Percentiles rank a stretch among this genome's conserved stretches.
These are phyloP conservation scores for Hemicrepidius hirtus DNA, from an alignment of 2,888 invertebrate species.

Conservation along the genomic window DNA sequence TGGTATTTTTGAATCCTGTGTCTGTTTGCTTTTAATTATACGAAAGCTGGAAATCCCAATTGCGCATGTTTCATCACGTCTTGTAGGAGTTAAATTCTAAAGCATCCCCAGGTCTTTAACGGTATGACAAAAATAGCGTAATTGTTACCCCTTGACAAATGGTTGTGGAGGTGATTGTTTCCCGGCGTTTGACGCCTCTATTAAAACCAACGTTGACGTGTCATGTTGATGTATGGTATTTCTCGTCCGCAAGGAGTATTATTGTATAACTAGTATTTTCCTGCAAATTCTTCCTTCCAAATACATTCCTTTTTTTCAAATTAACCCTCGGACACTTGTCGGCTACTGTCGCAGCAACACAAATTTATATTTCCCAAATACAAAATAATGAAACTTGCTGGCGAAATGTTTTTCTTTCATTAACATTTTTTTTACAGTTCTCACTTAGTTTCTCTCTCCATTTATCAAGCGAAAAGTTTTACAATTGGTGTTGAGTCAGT, in stretches of 20 bases:
- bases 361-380: slow-evolving; percentile 3
- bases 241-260: slow-evolving; percentile 25
- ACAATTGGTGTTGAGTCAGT: no score
- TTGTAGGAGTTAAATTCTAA: slow-evolving; percentile 34
- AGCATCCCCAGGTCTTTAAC: slow-evolving; percentile 27
- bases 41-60: slow-evolving; percentile 37
- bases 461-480: no score
- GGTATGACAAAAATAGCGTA: slow-evolving; percentile 40
- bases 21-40: slow-evolving; percentile 35
- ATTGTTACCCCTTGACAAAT: slow-evolving; percentile 45
- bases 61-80: slow-evolving; percentile 39
- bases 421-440: not conserved
- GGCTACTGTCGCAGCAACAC: not conserved
- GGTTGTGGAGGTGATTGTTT: slow-evolving; percentile 43
- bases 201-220: slow-evolving; percentile 40
- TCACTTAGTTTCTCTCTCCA: no score
- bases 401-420: slow-evolving; percentile 6
- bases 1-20: slow-evolving; percentile 25
- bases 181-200: slow-evolving; percentile 39
- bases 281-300: slow-evolving; percentile 10
- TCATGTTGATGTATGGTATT: slow-evolving; percentile 40
- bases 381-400: slow-evolving; percentile 1
- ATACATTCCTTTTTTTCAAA: slow-evolving; percentile 21
- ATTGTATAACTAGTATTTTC: slow-evolving; percentile 12
- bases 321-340: slow-evolving; percentile 22